Base-by-base conservation (phyloP, 2,888 invertebrate genomes). In the Cheiracanthium punctorium region DNA sequence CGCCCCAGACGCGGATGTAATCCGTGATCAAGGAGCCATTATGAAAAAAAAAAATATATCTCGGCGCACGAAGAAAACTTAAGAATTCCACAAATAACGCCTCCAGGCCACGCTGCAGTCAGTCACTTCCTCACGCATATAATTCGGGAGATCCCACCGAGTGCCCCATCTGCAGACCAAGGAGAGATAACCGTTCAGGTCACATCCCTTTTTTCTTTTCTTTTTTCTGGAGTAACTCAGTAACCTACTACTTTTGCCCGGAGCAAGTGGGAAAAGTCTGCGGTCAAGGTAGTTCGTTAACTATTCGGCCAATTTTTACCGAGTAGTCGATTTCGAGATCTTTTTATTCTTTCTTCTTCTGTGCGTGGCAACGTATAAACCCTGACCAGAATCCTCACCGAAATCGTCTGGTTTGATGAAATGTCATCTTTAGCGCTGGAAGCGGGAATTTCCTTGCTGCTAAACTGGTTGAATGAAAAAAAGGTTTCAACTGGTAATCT, bases 261-360 rank as follows among this genome's bases (percentile, higher is more conserved):
- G 24, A 58, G 58, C 58, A 20, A 24, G 24, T 24, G 58, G 58
- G 58, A 58, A 24, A 58, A 58, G 58, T 58, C 24, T 58, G 24
- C 58, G 58, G 58, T 58, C 58, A 58, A 58, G 58, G 58, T 58
- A 58, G 58, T 58, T 58, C 58, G 12, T n/a, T 24, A 58, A 58
- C 24, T 48, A 48, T 24, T 8, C 58, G 10, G 17, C 48, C n/a
- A 48, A 17, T n/a, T n/a, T n/a, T n/a, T n/a, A n/a, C n/a, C n/a
- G n/a, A n/a, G n/a, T n/a, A n/a, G n/a, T n/a, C n/a, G n/a, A n/a
- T n/a, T n/a, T n/a, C n/a, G n/a, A n/a, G n/a, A n/a, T n/a, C n/a
- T n/a, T n/a, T n/a, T n/a, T n/a, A n/a, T n/a, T n/a, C n/a, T n/a
- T n/a, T n/a, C n/a, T n/a, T n/a, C n/a, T n/a, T n/a, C n/a, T n/a